These are phyloP conservation scores for Synanthedon vespiformis DNA, from an alignment of 2,888 invertebrate genomes.

Conservation along the genomic window DNA sequence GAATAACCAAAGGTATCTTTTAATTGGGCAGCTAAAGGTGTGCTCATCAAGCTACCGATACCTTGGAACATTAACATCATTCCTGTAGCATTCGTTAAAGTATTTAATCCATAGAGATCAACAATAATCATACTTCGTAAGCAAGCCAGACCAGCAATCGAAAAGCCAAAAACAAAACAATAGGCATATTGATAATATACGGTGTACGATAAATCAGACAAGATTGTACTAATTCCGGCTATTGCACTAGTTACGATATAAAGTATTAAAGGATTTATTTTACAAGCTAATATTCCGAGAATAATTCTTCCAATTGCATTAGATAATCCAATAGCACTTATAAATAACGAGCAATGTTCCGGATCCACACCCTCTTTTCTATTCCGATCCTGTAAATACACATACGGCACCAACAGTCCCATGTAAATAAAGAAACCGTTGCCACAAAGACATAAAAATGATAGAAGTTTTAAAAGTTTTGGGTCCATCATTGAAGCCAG, in stretches of 20 bases:
- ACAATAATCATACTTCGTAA: constrained; percentile 45
- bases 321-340: constrained; percentile 44
- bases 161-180: constrained; percentile 42
- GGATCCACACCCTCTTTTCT: constrained; percentile 29
- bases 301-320: constrained; percentile 40
- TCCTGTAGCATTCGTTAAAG: constrained; percentile 55
- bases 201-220: constrained; percentile 36
- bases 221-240: constrained; percentile 32
- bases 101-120: constrained; percentile 49
- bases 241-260: constrained; percentile 19
- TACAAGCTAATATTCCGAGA: constrained; percentile 36
- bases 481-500: constrained; percentile 60
- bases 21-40: constrained; percentile 41
- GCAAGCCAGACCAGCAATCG: constrained; percentile 31
- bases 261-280: constrained; percentile 32
- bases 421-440: constrained; percentile 39
- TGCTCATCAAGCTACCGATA: constrained; percentile 44
- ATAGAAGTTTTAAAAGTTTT: constrained; percentile 32
- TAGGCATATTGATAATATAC: constrained; percentile 43
- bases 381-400: constrained; percentile 44
- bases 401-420: constrained; percentile 49
- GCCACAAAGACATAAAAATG: constrained; percentile 34
- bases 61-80: constrained; percentile 52
- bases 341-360: constrained; percentile 36
- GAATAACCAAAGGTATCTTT: constrained; percentile 35